Evolutionary conservation across 2,888 invertebrate species (phyloP).

Genomic region (Tachina lurida): DNA sequence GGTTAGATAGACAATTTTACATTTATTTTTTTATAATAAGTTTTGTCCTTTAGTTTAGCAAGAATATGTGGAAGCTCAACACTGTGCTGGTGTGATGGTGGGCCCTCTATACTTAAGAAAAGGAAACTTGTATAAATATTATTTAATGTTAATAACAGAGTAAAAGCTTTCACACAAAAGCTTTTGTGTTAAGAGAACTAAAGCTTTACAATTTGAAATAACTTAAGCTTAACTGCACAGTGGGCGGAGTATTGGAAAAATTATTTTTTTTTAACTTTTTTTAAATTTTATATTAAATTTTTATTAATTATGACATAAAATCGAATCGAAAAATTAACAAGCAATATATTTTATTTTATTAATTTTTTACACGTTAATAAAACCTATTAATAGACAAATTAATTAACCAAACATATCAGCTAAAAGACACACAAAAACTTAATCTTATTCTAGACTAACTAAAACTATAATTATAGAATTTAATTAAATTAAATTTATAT

Average conservation of each 20-base stretch:
- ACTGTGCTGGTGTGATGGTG: too few relatives aligned
- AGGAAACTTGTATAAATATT: not conserved
- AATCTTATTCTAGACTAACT: conserved; percentile 30
- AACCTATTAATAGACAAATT: conserved; percentile 37
- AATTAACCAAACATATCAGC: conserved; percentile 61
- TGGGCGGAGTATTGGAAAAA: not conserved
- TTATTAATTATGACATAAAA: conserved; percentile 7
- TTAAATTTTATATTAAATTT: conserved; percentile 13
- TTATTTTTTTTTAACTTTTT: not conserved
- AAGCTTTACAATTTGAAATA: not conserved
- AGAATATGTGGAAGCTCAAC: too few relatives aligned
- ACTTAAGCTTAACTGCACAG: not conserved
- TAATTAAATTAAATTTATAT: conserved; percentile 28
- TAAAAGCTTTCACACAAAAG: not conserved
- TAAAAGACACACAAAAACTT: conserved; percentile 57
- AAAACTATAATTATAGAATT: conserved; percentile 9
- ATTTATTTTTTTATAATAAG: too few relatives aligned
- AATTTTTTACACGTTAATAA: conserved; percentile 29
- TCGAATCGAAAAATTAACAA: conserved; percentile 55
- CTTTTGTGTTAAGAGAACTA: not conserved
- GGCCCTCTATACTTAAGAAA: too few relatives aligned
- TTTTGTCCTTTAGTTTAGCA: too few relatives aligned
- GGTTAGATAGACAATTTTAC: too few relatives aligned
- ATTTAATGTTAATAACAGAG: not conserved
- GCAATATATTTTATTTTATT: conserved; percentile 66